phyloP scores from a whole-genome alignment of 2,888 invertebrate genomes.

The Shargacucullia verbasci region DNA sequence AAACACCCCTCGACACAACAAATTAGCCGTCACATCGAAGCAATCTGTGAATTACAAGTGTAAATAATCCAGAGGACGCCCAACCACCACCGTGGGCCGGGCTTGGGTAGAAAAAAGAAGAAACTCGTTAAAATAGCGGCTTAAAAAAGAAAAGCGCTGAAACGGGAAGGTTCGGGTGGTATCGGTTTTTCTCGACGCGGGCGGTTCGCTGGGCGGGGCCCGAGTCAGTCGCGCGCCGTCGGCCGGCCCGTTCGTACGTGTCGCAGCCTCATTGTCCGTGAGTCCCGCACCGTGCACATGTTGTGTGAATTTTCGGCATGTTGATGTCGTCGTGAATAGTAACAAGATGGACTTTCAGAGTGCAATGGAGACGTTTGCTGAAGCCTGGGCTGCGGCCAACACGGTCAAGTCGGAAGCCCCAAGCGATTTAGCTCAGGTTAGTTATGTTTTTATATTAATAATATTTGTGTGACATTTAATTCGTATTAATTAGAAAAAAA shows the following conservation, averaged over 20 bases:
- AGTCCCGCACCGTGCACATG: conserved; percentile 75
- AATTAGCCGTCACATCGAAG: conserved; percentile 77
- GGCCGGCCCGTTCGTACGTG: conserved; percentile 88
- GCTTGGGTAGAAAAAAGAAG: conserved; percentile 76
- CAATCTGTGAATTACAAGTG: conserved; percentile 88
- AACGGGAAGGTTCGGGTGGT: conserved; percentile 87
- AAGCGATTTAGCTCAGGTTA: conserved; percentile 91
- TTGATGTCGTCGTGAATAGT: conserved; percentile 84
- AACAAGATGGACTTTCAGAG: conserved; percentile 98
- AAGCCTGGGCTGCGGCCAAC: conserved; percentile 98
- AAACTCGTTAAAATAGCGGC: conserved; percentile 88
- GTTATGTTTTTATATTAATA: conserved; percentile 54
- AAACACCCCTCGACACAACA: conserved; percentile 74
- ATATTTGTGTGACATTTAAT: no score
- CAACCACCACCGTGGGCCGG: conserved; percentile 86
- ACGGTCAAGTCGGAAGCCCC: conserved; percentile 90
- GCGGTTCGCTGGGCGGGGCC: conserved; percentile 87
- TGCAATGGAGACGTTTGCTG: conserved; percentile 99
- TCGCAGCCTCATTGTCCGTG: conserved; percentile 57
- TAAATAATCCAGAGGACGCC: conserved; percentile 88
- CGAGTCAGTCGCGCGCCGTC: conserved; percentile 90
- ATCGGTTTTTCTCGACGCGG: conserved; percentile 87
- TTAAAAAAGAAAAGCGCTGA: conserved; percentile 89
- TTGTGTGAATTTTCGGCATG: conserved; percentile 85
- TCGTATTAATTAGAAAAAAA: background rate